Percentiles rank a stretch among this genome's conserved stretches.
phyloP scores from a whole-genome alignment of 1,140 invertebrate genomes.

The Trichonephila inaurata region DNA sequence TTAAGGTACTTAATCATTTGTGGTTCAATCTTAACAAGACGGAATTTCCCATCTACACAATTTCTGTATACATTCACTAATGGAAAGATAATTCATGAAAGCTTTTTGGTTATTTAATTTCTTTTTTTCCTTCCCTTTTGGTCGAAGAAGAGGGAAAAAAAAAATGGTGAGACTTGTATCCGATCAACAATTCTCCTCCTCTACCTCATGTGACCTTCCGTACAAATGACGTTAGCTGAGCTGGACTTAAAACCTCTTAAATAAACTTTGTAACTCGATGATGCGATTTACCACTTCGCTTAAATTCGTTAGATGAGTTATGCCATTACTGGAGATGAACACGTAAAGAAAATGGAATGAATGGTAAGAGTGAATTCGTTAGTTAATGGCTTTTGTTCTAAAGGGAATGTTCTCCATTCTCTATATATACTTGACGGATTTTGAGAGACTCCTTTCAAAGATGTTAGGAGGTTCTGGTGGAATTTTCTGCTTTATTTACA shows the following conservation, averaged over 20 bases:
- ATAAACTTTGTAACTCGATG: conserved; percentile 13
- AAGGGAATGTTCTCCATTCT: not conserved
- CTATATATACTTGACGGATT: too few relatives aligned
- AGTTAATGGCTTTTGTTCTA: conserved; percentile 5
- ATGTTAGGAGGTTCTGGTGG: too few relatives aligned
- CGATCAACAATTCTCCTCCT: not conserved
- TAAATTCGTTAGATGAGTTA: not conserved
- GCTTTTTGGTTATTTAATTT: not conserved
- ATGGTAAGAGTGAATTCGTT: not conserved
- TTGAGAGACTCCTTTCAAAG: too few relatives aligned
- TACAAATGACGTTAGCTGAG: not conserved
- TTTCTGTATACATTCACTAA: not conserved
- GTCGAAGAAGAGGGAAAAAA: not conserved
- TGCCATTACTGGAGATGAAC: not conserved
- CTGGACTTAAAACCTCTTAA: not conserved
- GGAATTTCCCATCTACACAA: not conserved
- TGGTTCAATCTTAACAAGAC: not conserved
- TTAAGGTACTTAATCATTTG: not conserved
- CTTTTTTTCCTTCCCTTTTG: not conserved
- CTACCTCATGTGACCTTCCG: not conserved
- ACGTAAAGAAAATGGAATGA: not conserved
- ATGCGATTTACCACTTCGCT: conserved; percentile 15
- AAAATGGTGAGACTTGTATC: not conserved
- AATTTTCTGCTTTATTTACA: too few relatives aligned
- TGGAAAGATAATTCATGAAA: not conserved